Evolutionary conservation across 2,797 vertebrate species (phyloP).

Genomic region (Tokudaia muenninki): DNA sequence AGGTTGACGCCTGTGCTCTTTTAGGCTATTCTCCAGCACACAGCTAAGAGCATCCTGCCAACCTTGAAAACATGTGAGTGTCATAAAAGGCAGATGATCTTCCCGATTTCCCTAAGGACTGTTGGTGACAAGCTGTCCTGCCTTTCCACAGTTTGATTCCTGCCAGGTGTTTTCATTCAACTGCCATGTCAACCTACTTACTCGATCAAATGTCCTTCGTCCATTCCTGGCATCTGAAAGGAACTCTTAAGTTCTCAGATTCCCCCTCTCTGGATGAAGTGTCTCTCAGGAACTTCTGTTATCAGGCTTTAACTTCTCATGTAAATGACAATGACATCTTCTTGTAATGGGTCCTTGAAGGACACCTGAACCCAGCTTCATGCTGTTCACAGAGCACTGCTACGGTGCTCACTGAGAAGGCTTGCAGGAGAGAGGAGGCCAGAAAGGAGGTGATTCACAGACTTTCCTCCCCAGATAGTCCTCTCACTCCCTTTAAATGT

Average conservation of each 20-base stretch:
- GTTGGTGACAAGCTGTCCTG: not conserved
- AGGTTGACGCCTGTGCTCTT: not conserved
- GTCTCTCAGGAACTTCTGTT: not conserved
- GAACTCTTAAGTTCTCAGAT: not conserved
- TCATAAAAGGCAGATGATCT: not conserved
- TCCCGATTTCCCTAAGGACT: not conserved
- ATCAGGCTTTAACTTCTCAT: not conserved
- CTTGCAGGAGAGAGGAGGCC: not conserved
- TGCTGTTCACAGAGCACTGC: not conserved
- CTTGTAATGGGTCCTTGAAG: not conserved
- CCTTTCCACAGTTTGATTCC: no score
- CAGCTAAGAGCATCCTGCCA: not conserved
- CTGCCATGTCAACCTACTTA: not conserved
- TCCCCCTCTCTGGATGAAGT: not conserved
- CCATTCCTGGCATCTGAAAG: not conserved
- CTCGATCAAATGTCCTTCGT: not conserved
- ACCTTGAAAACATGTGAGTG: not conserved
- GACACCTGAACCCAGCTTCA: not conserved
- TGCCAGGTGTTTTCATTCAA: not conserved
- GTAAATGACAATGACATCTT: not conserved
- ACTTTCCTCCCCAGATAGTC: not conserved
- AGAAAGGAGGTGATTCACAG: not conserved
- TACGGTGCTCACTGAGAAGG: no score
- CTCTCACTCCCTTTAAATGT: not conserved
- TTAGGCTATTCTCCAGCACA: not conserved